These are phyloP conservation scores for Cephalopholis sonnerati DNA, from an alignment of 2,113 vertebrate species.

Conservation along the genomic window DNA sequence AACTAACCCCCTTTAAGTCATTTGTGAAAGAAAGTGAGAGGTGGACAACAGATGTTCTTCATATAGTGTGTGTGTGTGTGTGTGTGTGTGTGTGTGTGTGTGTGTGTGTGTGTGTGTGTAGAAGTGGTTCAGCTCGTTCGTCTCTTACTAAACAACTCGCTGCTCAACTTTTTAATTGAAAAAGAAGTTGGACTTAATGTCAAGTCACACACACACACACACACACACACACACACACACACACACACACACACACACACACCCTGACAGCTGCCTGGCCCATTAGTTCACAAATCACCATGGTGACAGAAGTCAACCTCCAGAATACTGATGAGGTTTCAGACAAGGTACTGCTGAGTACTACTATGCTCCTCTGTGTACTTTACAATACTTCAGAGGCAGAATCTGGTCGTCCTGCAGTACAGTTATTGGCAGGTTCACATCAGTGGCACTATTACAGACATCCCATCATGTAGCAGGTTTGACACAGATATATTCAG, in stretches of 20 bases:
- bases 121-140: neutral
- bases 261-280: conserved; percentile 35
- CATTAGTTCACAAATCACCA: conserved; percentile 57
- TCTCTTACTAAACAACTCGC: conserved; percentile 17
- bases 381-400: no score
- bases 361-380: neutral
- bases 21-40: no score
- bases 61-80: neutral
- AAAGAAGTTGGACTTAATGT: conserved; percentile 39
- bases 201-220: conserved; percentile 7
- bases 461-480: no score
- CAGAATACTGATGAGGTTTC: conserved; percentile 62
- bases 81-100: conserved; percentile 22
- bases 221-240: conserved; percentile 3
- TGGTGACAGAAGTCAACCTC: conserved; percentile 43
- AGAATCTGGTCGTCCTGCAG: neutral
- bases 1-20: no score
- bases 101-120: neutral
- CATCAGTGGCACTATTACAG: neutral
- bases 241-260: conserved; percentile 3
- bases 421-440: neutral
- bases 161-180: conserved; percentile 48
- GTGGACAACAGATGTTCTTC: no score
- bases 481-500: no score
- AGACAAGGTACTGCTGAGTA: neutral